Percentiles rank a stretch among this genome's conserved stretches.
phyloP scores from a whole-genome alignment of 2,797 vertebrate species.

The Phrynocephalus forsythii region DNA sequence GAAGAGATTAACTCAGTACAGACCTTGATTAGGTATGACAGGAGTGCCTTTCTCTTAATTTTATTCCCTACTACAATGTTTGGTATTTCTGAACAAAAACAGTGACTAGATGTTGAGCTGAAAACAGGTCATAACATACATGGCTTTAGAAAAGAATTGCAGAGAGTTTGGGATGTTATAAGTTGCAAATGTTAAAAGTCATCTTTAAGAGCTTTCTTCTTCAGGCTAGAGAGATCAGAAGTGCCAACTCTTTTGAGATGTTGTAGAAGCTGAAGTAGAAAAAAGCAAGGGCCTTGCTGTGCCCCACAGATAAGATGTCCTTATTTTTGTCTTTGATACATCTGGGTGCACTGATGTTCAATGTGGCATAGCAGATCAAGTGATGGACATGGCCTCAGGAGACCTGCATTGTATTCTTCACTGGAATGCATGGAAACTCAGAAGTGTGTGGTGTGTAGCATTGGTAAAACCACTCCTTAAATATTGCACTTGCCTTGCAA shows the following conservation, averaged over 20 bases:
- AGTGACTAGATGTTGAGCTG: not conserved
- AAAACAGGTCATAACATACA: not conserved
- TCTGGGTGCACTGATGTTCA: too few relatives aligned
- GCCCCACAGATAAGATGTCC: not conserved
- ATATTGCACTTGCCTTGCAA: too few relatives aligned
- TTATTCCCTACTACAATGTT: not conserved
- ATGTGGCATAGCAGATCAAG: too few relatives aligned
- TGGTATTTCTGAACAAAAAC: not conserved
- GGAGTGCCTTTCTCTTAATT: not conserved
- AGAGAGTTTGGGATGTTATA: not conserved
- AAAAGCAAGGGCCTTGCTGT: not conserved
- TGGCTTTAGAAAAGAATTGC: not conserved
- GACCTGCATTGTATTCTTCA: too few relatives aligned
- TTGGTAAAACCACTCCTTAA: too few relatives aligned
- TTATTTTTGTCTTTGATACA: not conserved
- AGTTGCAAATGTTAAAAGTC: not conserved
- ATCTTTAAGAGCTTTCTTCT: not conserved
- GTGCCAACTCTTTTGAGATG: not conserved
- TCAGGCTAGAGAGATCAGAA: not conserved
- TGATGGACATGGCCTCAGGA: too few relatives aligned
- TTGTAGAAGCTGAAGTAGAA: not conserved
- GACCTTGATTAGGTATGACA: not conserved
- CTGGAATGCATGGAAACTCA: too few relatives aligned
- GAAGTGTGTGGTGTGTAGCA: too few relatives aligned
- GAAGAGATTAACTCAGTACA: not conserved